A percentile compares a stretch with the other conserved stretches of the same genome.
Conservation (phyloP, 2,888 invertebrate genomes). For the Fragum whitleyi region DNA sequence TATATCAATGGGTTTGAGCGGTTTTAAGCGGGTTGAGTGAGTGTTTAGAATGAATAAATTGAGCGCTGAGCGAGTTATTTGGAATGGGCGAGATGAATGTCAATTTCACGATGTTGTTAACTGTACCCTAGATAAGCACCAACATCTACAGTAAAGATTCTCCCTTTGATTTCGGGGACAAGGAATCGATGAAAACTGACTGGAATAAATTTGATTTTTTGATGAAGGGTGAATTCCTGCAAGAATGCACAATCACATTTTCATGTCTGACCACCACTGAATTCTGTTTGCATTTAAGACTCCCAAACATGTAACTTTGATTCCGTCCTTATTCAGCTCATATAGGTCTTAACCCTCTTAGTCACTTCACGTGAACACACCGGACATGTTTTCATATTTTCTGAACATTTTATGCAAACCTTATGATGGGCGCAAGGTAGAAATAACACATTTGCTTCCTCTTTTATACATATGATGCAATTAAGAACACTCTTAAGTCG, state of each 20-base stretch:
- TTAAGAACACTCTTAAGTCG: slow-evolving; percentile 11
- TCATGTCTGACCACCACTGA: background rate
- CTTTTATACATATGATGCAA: slow-evolving; percentile 16
- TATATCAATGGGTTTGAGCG: too few relatives aligned
- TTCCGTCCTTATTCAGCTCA: slow-evolving; percentile 6
- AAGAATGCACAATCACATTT: background rate
- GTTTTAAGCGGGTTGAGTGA: too few relatives aligned
- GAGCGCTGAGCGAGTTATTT: too few relatives aligned
- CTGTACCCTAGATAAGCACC: too few relatives aligned
- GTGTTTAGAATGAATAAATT: too few relatives aligned
- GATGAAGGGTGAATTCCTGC: background rate
- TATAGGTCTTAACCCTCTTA: slow-evolving; percentile 23
- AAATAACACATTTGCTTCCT: slow-evolving; percentile 25
- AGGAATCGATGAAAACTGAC: too few relatives aligned
- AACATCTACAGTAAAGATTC: too few relatives aligned
- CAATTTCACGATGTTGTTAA: too few relatives aligned
- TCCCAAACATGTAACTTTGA: background rate
- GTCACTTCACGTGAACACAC: slow-evolving; percentile 6
- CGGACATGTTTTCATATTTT: slow-evolving; percentile 9
- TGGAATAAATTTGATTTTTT: background rate
- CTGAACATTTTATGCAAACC: slow-evolving; percentile 26
- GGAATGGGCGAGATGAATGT: too few relatives aligned
- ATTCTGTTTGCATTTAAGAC: background rate
- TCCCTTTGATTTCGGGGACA: too few relatives aligned
- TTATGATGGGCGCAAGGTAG: slow-evolving; percentile 30